Conservation (phyloP, 2,888 invertebrate species). For the Tetragonula carbonaria region DNA sequence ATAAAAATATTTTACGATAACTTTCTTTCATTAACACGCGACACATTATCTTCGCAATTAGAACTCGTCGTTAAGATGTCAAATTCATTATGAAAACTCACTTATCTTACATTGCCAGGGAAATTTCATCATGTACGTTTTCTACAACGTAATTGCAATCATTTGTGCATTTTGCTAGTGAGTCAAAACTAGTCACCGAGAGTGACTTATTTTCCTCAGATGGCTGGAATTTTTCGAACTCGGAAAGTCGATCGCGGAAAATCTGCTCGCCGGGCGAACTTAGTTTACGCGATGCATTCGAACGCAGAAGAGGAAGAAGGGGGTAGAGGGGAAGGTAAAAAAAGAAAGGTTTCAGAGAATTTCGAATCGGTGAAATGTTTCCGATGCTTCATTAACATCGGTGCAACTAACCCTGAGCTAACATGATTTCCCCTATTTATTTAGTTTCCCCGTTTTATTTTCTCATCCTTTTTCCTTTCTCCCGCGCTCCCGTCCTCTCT, state of each 20-base stretch:
- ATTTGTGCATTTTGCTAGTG: no score
- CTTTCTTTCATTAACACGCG: no score
- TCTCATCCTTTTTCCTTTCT: not conserved
- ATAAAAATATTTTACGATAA: no score
- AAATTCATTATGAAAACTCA: no score
- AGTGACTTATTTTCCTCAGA: not conserved
- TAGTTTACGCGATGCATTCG: conserved; percentile 24
- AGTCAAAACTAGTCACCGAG: no score
- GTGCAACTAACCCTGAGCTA: conserved; percentile 53
- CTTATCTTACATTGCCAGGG: no score
- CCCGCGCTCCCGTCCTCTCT: not conserved
- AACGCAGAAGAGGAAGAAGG: not conserved
- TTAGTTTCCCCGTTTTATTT: conserved; percentile 34
- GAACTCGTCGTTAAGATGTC: no score
- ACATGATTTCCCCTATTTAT: conserved; percentile 33
- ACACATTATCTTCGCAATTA: no score
- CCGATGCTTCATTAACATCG: conserved; percentile 53
- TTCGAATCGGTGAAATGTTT: conserved; percentile 38
- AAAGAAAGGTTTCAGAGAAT: conserved; percentile 25
- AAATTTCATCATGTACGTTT: no score
- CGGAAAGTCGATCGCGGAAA: not conserved
- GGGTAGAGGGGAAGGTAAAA: not conserved
- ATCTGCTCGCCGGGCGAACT: not conserved
- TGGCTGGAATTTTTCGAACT: not conserved
- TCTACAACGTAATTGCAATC: no score